Evolutionary conservation across 2,888 invertebrate genomes (phyloP).

Genomic region (Chromoteleia sp.): DNA sequence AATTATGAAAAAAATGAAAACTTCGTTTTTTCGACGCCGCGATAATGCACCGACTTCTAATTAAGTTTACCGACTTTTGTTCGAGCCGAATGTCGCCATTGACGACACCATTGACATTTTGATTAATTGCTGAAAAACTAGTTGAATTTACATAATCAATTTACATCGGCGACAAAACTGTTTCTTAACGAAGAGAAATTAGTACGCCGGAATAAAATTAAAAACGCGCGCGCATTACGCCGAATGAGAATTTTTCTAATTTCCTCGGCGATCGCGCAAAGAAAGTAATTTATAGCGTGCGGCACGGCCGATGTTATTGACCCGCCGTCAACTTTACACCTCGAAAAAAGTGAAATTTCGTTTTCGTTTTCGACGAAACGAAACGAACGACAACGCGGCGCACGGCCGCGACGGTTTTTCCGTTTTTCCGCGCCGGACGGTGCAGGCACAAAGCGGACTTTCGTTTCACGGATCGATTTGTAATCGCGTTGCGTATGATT

Average conservation of each 20-base stretch:
- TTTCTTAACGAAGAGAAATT: slow-evolving; percentile 48
- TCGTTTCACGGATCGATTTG: slow-evolving; percentile 51
- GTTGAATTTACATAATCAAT: slow-evolving; percentile 48
- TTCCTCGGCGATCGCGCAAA: slow-evolving; percentile 23
- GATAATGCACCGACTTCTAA: slow-evolving; percentile 25
- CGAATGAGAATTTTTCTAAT: slow-evolving; percentile 27
- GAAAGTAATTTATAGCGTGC: slow-evolving; percentile 42
- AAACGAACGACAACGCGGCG: too few species aligned
- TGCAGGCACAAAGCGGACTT: slow-evolving; percentile 19
- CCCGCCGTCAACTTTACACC: slow-evolving; percentile 16
- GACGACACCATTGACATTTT: slow-evolving; percentile 42
- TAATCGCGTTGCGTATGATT: slow-evolving; percentile 59
- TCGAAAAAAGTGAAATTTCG: slow-evolving; percentile 35
- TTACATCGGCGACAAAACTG: slow-evolving; percentile 37
- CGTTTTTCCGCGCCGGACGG: neutral
- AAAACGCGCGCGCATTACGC: slow-evolving; percentile 15
- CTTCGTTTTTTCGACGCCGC: slow-evolving; percentile 11
- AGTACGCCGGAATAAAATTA: slow-evolving; percentile 30
- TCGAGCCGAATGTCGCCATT: slow-evolving; percentile 35
- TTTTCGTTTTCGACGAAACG: neutral
- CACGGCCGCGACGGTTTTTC: slow-evolving; percentile 4
- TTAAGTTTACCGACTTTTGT: slow-evolving; percentile 33
- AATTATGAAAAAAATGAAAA: slow-evolving; percentile 22
- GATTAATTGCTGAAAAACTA: slow-evolving; percentile 47
- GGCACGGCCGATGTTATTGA: slow-evolving; percentile 29